A percentile compares a stretch with the other conserved stretches of the same genome.
These are phyloP conservation scores for Stomatorhinus ivindoensis DNA, from an alignment of 2,113 vertebrate species.

Conservation along the genomic window DNA sequence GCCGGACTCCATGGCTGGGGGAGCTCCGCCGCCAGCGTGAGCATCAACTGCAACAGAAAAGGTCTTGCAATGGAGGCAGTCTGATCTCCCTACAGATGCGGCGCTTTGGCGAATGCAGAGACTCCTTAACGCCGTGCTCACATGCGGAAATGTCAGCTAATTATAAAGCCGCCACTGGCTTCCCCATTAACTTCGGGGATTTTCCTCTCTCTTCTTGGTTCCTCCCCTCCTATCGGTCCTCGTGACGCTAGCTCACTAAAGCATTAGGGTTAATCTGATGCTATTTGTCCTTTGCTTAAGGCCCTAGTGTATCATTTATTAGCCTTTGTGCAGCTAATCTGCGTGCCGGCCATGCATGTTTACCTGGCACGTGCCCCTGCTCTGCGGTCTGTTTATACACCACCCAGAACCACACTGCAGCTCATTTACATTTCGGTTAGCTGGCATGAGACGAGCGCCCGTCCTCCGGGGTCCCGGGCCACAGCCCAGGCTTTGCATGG, in stretches of 20 bases:
- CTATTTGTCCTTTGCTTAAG: constrained; percentile 28
- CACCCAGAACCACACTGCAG: constrained; percentile 15
- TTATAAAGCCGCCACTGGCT: not conserved
- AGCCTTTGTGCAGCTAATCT: constrained; percentile 18
- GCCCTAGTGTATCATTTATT: constrained; percentile 19
- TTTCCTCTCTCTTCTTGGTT: not conserved
- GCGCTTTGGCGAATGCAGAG: not conserved
- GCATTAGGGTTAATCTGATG: constrained; percentile 27
- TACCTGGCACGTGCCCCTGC: constrained; percentile 32
- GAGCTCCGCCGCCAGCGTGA: not conserved
- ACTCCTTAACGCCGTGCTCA: not conserved
- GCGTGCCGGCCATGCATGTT: constrained; percentile 28
- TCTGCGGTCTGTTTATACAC: constrained; percentile 4
- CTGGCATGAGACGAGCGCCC: constrained; percentile 22
- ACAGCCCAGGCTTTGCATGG: not conserved
- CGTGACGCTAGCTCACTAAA: not conserved
- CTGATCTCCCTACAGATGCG: not conserved
- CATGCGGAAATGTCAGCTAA: not conserved
- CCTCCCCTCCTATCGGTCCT: not conserved
- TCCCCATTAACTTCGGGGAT: not conserved
- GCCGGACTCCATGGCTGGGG: not conserved
- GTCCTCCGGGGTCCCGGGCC: not conserved
- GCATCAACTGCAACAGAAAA: not conserved
- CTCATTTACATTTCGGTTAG: constrained; percentile 21
- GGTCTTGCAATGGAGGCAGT: not conserved